phyloP scores from a whole-genome alignment of 1,140 invertebrate genomes.

The Stenopsyche tienmushanensis region DNA sequence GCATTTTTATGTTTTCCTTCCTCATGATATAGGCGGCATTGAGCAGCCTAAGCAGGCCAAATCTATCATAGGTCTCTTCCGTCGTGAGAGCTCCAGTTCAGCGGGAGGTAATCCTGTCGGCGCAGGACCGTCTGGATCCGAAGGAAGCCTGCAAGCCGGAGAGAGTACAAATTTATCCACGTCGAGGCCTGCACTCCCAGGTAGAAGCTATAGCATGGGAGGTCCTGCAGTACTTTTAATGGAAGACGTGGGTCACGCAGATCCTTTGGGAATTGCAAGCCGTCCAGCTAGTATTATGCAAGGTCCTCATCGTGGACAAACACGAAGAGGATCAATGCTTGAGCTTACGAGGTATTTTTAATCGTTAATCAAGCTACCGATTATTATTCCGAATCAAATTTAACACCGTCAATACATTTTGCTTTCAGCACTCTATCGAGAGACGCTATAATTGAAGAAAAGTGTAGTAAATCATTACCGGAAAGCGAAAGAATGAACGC shows the following conservation, averaged over 20 bases:
- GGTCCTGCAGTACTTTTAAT: slow-evolving; percentile 54
- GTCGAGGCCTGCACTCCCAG: slow-evolving; percentile 47
- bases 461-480: slow-evolving; percentile 54
- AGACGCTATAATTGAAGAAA: slow-evolving; percentile 55
- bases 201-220: slow-evolving; percentile 52
- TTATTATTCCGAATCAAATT: neutral
- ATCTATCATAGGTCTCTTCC: slow-evolving; percentile 71
- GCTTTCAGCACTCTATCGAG: slow-evolving; percentile 45
- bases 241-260: slow-evolving; percentile 56
- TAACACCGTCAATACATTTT: slow-evolving; percentile 3
- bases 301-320: slow-evolving; percentile 61
- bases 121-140: slow-evolving; percentile 53
- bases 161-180: slow-evolving; percentile 41
- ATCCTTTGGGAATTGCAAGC: slow-evolving; percentile 57
- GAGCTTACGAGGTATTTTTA: slow-evolving; percentile 64
- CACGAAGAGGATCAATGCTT: slow-evolving; percentile 66
- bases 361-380: neutral
- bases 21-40: slow-evolving; percentile 60
- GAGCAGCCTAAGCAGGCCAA: slow-evolving; percentile 70
- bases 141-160: slow-evolving; percentile 54
- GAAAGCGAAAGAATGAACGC: slow-evolving; percentile 54
- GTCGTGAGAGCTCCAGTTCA: slow-evolving; percentile 65
- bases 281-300: slow-evolving; percentile 54
- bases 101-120: slow-evolving; percentile 50
- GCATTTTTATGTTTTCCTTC: slow-evolving; percentile 45